A percentile compares a stretch with the other conserved stretches of the same genome.
Evolutionary conservation across 2,113 vertebrate species (phyloP).

Genomic region (Dascyllus trimaculatus): DNA sequence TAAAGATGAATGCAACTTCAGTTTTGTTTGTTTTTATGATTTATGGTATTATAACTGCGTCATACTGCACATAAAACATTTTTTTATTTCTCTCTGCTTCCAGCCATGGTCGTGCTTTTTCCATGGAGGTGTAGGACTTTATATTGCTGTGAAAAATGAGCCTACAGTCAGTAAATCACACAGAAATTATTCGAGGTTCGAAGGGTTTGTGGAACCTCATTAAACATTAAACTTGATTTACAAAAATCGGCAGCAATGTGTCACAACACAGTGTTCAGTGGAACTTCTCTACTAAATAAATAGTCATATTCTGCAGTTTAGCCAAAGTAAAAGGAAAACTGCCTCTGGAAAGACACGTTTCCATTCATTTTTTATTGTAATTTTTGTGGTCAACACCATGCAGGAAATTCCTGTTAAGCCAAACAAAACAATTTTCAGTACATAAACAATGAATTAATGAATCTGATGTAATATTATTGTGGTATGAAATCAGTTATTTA

Average conservation of each 20-base stretch:
- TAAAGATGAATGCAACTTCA: too few relatives aligned
- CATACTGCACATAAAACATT: too few relatives aligned
- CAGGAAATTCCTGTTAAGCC: background rate
- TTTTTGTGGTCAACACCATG: conserved; percentile 3
- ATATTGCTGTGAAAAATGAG: too few relatives aligned
- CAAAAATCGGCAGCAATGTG: background rate
- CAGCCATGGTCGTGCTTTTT: too few relatives aligned
- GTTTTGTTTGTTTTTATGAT: too few relatives aligned
- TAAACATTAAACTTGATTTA: background rate
- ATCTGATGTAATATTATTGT: too few relatives aligned
- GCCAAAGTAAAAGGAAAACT: background rate
- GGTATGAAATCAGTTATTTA: background rate
- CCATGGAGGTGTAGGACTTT: too few relatives aligned
- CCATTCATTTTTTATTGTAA: background rate
- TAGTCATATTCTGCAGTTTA: background rate
- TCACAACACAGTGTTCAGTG: background rate
- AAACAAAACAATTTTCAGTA: background rate
- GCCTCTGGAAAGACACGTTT: conserved; percentile 15
- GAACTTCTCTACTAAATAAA: background rate
- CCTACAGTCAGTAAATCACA: too few relatives aligned
- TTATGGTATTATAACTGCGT: too few relatives aligned
- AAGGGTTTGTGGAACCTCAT: too few relatives aligned
- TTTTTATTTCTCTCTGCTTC: too few relatives aligned
- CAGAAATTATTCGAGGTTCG: too few relatives aligned
- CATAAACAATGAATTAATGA: background rate